These are phyloP conservation scores for Sinopyrophorus schimmeli DNA, from an alignment of 2,888 invertebrate species.

Conservation along the genomic window DNA sequence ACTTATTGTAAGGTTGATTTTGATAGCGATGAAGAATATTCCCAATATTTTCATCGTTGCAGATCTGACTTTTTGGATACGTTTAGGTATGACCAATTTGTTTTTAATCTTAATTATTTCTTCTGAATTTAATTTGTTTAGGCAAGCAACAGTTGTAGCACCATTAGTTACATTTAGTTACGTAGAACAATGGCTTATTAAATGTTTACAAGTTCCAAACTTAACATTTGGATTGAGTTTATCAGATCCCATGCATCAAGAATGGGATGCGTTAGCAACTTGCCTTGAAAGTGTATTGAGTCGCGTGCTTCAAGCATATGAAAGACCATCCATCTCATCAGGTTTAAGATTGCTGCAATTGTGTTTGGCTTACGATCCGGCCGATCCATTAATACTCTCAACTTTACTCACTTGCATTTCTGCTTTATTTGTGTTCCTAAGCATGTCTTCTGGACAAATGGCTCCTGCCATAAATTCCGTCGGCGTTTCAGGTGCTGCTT, in stretches of 20 bases:
- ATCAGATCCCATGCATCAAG: constrained; percentile 71
- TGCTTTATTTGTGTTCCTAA: constrained; percentile 87
- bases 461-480: constrained; percentile 61
- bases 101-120: constrained; percentile 14
- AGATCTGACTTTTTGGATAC: constrained; percentile 82
- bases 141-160: constrained; percentile 77
- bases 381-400: constrained; percentile 80
- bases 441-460: constrained; percentile 82
- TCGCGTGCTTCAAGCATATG: constrained; percentile 71
- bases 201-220: constrained; percentile 65
- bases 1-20: constrained; percentile 80
- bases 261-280: constrained; percentile 82
- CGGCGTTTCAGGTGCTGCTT: constrained; percentile 66
- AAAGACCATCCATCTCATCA: constrained; percentile 73
- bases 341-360: constrained; percentile 77
- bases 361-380: constrained; percentile 75
- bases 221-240: constrained; percentile 52
- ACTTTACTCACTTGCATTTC: constrained; percentile 89
- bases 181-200: constrained; percentile 80
- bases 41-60: constrained; percentile 78
- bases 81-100: constrained; percentile 66
- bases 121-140: constrained; percentile 45
- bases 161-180: constrained; percentile 82
- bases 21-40: constrained; percentile 90
- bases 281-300: constrained; percentile 83